Conservation (phyloP, 2,113 vertebrate species). For the Paralichthys olivaceus region DNA sequence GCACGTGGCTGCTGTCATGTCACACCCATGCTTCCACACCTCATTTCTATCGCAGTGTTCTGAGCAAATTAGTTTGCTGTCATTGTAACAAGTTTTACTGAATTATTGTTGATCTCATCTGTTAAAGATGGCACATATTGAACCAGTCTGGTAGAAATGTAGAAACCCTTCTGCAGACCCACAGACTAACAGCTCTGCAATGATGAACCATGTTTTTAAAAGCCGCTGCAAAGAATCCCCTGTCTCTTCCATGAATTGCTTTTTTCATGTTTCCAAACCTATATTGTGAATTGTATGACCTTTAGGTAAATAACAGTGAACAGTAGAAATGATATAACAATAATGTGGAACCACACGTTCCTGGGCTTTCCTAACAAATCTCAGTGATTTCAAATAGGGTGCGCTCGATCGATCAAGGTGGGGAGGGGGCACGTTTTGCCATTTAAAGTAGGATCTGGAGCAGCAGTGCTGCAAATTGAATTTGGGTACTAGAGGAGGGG, state of each 20-base stretch:
- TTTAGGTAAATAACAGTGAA: not conserved
- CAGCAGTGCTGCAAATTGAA: slow-evolving; percentile 37
- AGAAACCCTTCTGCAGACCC: not conserved
- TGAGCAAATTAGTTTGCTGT: too few species aligned
- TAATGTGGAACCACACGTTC: slow-evolving; percentile 12
- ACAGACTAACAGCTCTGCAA: not conserved
- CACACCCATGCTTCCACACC: not conserved
- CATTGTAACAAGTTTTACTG: too few species aligned
- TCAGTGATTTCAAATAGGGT: slow-evolving; percentile 31
- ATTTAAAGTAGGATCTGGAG: slow-evolving; percentile 22
- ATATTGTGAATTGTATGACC: not conserved
- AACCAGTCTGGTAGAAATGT: not conserved
- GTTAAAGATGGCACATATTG: too few species aligned
- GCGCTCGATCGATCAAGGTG: slow-evolving; percentile 31
- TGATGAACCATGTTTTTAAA: slow-evolving; percentile 9
- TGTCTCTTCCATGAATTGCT: not conserved
- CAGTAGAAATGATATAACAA: slow-evolving; percentile 29
- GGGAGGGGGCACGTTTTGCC: slow-evolving; percentile 24
- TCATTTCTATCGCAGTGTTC: too few species aligned
- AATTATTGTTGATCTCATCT: too few species aligned
- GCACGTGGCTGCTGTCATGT: not conserved
- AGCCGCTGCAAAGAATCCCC: not conserved
- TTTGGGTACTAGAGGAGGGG: slow-evolving; percentile 16
- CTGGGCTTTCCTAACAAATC: slow-evolving; percentile 22
- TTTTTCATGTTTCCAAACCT: not conserved